These are phyloP conservation scores for Tachina grossa DNA, from an alignment of 2,888 invertebrate species.

Conservation along the genomic window DNA sequence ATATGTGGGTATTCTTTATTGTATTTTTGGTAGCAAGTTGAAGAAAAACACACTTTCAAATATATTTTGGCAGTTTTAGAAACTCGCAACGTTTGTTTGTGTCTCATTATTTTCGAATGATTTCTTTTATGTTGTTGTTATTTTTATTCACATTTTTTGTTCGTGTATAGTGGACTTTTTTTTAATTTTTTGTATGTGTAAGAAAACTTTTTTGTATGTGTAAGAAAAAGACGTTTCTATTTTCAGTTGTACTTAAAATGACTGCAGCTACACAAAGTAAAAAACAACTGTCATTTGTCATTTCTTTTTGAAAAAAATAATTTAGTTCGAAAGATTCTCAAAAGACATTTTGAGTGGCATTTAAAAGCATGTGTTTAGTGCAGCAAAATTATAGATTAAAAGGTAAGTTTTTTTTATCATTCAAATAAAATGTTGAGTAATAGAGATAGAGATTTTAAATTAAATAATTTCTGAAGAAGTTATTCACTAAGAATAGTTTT, in stretches of 20 bases:
- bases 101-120: constrained; percentile 54
- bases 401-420: constrained; percentile 32
- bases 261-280: constrained; percentile 68
- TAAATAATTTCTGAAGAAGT: too few relatives aligned
- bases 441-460: not conserved
- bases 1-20: not conserved
- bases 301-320: constrained; percentile 51
- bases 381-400: constrained; percentile 68
- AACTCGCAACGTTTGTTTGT: constrained; percentile 49
- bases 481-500: too few relatives aligned
- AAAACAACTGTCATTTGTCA: constrained; percentile 70
- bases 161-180: constrained; percentile 41
- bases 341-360: constrained; percentile 68
- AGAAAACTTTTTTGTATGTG: constrained; percentile 32
- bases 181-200: constrained; percentile 14
- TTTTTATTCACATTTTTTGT: constrained; percentile 13
- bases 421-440: not conserved
- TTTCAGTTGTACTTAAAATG: constrained; percentile 58
- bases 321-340: constrained; percentile 48
- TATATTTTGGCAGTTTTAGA: constrained; percentile 58
- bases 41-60: constrained; percentile 59
- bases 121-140: constrained; percentile 37
- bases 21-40: constrained; percentile 15
- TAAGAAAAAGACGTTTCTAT: constrained; percentile 37
- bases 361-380: constrained; percentile 67